These are phyloP conservation scores for Fragum sueziense DNA, from an alignment of 2,888 invertebrate genomes.

Conservation along the genomic window DNA sequence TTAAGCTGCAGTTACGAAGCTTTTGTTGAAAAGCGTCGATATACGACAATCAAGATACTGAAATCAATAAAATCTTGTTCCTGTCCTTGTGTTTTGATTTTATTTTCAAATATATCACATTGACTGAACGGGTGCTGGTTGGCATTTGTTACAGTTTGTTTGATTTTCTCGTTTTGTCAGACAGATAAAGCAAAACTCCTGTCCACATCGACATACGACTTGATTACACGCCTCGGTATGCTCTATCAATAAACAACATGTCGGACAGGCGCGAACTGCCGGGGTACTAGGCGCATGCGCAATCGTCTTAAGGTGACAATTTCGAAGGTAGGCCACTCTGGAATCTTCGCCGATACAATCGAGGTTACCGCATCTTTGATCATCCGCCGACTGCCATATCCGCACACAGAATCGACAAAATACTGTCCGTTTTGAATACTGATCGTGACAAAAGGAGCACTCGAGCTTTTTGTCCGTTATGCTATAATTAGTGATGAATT, in stretches of 20 bases:
- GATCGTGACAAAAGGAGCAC: constrained; percentile 56
- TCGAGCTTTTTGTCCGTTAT: constrained; percentile 37
- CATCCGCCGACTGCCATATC: constrained; percentile 38
- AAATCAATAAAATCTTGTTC: too few relatives aligned
- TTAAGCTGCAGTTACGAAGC: too few relatives aligned
- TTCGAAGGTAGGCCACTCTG: constrained; percentile 47
- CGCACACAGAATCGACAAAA: constrained; percentile 64
- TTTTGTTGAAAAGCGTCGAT: too few relatives aligned
- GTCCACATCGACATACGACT: background rate
- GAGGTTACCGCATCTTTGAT: constrained; percentile 54
- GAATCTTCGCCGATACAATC: constrained; percentile 58
- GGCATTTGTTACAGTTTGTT: background rate
- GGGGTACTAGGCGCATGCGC: constrained; percentile 58
- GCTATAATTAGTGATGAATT: background rate
- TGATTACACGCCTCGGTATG: constrained; percentile 59
- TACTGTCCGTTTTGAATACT: constrained; percentile 34
- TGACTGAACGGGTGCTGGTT: background rate
- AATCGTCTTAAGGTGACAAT: constrained; percentile 48
- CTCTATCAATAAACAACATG: constrained; percentile 61
- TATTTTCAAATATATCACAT: background rate
- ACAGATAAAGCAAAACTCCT: background rate
- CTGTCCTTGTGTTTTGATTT: too few relatives aligned
- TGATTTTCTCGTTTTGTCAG: background rate
- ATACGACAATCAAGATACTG: too few relatives aligned
- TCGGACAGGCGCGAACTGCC: constrained; percentile 61